Conservation (phyloP, 2,797 vertebrate genomes). For the Enteromius treurensis region DNA sequence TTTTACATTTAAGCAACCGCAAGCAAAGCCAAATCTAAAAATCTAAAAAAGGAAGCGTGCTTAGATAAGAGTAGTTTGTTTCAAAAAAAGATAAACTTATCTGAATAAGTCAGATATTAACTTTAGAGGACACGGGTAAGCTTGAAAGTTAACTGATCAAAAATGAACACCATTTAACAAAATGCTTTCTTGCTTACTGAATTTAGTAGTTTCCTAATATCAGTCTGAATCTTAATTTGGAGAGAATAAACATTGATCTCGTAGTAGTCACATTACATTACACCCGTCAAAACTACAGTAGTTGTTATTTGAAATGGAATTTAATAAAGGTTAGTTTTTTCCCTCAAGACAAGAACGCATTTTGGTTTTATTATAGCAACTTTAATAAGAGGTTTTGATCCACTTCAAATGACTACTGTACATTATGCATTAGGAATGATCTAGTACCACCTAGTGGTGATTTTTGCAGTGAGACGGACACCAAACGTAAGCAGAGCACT, state of each 20-base stretch:
- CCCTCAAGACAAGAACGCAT: too few relatives aligned
- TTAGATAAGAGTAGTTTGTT: constrained; percentile 1
- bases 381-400: too few relatives aligned
- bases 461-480: background rate
- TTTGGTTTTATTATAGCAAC: too few relatives aligned
- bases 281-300: background rate
- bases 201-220: background rate
- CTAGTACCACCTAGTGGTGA: constrained; percentile 11
- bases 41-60: background rate
- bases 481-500: background rate
- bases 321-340: too few relatives aligned
- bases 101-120: background rate
- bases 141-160: background rate
- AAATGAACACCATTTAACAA: background rate
- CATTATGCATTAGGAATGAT: background rate
- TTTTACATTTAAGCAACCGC: too few relatives aligned
- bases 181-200: background rate
- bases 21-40: background rate
- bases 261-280: background rate
- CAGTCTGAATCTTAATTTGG: background rate
- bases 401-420: too few relatives aligned
- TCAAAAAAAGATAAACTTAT: background rate
- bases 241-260: background rate
- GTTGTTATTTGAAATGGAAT: too few relatives aligned
- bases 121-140: background rate